Evolutionary conservation across 2,888 invertebrate genomes (phyloP), one percentile per base, ranked within the genome.

Genomic region (Panorpa germanica): DNA sequence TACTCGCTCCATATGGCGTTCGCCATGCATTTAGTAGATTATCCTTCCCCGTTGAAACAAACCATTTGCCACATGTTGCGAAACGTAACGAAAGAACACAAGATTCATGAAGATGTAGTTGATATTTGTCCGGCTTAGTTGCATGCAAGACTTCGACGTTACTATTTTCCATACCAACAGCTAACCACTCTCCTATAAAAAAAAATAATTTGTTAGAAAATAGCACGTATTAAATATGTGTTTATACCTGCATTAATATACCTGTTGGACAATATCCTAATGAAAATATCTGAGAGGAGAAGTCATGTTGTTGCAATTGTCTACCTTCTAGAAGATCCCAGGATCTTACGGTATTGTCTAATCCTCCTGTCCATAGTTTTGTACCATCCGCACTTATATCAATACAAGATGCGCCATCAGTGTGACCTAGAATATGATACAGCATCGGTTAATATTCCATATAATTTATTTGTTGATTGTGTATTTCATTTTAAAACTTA

Each of bases 41-140:
- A 55, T 98, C 96, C 61, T 95, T 95, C 40, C 93, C 93, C n/a
- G 93, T 95, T 39, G 86, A 90, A 40, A 93, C 88, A 59, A 98
- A 98, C 93, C 95, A 98, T 58, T 95, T 95, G 45, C 95, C 95
- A 50, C 81, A 77, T 29, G 83, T 76, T 28, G 96, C 93, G 59
- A 95, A 96, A 53, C 85, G 74, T 38, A 96, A 65, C 38, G 93
- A 90, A 34, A 96, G 65, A 22, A 98, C 96, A 55, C 95, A 96
- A 42, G 85, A 86, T 55, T 96, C 95, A 61, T 95, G 95, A 43
- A 93, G 64, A 50, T 90, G 77, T 35, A 96, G 65, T 57, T 93
- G 91, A 58, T 95, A 96, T 53, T 91, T 85, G 59, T 95, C 93
- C 14, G 81, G 76, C 55, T 90, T 88, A 45, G 74, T 71, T 38